Conservation (phyloP, 2,888 invertebrate species). For the Dolichomitus sp. region DNA sequence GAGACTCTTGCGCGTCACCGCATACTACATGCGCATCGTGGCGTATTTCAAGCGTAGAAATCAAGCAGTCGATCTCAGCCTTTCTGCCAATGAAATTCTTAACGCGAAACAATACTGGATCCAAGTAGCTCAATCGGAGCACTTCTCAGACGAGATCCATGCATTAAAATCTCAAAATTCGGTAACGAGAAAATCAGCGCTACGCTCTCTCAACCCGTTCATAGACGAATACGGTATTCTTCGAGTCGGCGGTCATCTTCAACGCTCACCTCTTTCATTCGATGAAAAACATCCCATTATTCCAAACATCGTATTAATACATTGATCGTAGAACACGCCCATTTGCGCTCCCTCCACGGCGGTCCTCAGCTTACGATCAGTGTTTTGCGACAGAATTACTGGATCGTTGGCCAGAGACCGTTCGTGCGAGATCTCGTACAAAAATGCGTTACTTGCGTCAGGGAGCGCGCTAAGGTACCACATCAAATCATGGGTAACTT, state of each 20-base stretch:
- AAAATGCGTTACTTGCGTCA: too few species aligned
- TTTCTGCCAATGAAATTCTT: neutral
- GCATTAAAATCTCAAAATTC: neutral
- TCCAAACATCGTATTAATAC: neutral
- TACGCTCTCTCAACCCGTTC: neutral
- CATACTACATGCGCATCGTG: constrained; percentile 24
- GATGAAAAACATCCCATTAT: too few species aligned
- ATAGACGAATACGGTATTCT: neutral
- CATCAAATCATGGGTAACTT: too few species aligned
- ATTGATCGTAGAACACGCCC: neutral
- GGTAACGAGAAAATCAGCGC: neutral
- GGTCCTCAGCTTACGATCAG: neutral
- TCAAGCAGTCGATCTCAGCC: neutral
- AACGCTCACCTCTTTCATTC: too few species aligned
- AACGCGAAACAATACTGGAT: constrained; percentile 28
- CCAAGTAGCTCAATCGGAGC: neutral
- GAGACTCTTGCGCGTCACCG: constrained; percentile 30
- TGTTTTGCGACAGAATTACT: constrained; percentile 12
- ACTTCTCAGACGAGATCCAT: constrained; percentile 3
- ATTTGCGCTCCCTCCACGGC: constrained; percentile 1
- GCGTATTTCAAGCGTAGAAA: neutral
- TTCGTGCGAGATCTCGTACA: too few species aligned
- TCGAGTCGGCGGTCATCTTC: too few species aligned
- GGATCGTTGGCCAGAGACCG: constrained; percentile 7
- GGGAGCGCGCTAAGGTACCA: too few species aligned